These are phyloP conservation scores for Herpetotheres cachinnans DNA, from an alignment of 2,113 vertebrate genomes.

Conservation along the genomic window DNA sequence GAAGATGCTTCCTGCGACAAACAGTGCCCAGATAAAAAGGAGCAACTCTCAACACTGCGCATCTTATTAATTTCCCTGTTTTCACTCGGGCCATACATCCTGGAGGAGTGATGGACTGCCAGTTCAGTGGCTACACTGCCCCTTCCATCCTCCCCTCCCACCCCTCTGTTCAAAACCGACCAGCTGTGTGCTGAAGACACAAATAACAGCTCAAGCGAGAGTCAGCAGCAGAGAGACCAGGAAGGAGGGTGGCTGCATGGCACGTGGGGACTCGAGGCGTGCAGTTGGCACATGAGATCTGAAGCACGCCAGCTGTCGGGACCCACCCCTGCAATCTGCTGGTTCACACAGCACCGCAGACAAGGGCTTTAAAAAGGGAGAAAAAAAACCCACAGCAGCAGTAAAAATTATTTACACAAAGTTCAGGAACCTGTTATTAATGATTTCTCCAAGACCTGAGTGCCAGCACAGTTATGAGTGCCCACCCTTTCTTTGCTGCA, in stretches of 20 bases:
- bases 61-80: conserved; percentile 5
- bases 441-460: neutral
- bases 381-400: neutral
- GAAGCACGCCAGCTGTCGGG: conserved; percentile 43
- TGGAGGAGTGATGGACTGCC: conserved; percentile 7
- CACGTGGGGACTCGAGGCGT: neutral
- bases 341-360: neutral
- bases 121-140: neutral
- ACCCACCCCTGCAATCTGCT: conserved; percentile 64
- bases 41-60: neutral
- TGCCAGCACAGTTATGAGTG: neutral
- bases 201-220: neutral
- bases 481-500: neutral
- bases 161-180: conserved; percentile 18
- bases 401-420: conserved; percentile 25
- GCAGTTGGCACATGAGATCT: conserved; percentile 26
- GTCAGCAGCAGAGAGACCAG: neutral
- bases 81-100: neutral
- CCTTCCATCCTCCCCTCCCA: conserved; percentile 39
- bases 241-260: conserved; percentile 5
- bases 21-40: neutral
- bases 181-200: conserved; percentile 7
- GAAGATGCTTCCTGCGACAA: neutral
- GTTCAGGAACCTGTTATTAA: conserved; percentile 12
- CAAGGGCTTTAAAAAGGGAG: neutral